A percentile compares a stretch with the other conserved stretches of the same genome.
Evolutionary conservation across 2,113 vertebrate genomes (phyloP).

Genomic region (Oncorhynchus gorbuscha): DNA sequence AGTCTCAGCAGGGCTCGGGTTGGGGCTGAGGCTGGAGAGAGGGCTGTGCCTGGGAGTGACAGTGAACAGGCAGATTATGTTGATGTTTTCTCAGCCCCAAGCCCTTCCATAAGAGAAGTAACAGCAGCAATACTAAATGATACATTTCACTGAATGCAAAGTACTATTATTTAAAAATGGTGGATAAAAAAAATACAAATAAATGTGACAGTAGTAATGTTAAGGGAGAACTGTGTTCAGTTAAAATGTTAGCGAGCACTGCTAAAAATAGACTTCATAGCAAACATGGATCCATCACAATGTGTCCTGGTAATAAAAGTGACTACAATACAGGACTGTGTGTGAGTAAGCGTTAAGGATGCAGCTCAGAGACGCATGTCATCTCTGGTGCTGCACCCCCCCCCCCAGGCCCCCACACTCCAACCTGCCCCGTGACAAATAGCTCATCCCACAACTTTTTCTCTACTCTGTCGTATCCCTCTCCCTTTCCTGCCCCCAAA

Average conservation of each 20-base stretch:
- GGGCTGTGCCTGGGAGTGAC: constrained; percentile 56
- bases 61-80: constrained; percentile 66
- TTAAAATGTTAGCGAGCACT: too few species aligned
- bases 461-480: too few species aligned
- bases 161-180: too few species aligned
- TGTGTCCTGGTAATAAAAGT: background rate
- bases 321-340: constrained; percentile 9
- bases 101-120: constrained; percentile 40
- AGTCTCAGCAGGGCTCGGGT: constrained; percentile 43
- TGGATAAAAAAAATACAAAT: background rate
- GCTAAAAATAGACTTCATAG: too few species aligned
- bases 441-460: constrained; percentile 43
- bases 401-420: background rate
- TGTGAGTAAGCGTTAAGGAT: constrained; percentile 24
- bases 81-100: constrained; percentile 64
- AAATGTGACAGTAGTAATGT: too few species aligned
- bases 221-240: too few species aligned
- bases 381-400: background rate
- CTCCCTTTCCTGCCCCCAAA: too few species aligned
- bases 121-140: background rate
- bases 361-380: background rate
- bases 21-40: constrained; percentile 27
- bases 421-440: constrained; percentile 69
- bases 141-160: background rate
- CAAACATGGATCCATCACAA: background rate